Base-by-base conservation (phyloP, 2,797 vertebrate genomes). In the Sphenopsis melanotis region DNA sequence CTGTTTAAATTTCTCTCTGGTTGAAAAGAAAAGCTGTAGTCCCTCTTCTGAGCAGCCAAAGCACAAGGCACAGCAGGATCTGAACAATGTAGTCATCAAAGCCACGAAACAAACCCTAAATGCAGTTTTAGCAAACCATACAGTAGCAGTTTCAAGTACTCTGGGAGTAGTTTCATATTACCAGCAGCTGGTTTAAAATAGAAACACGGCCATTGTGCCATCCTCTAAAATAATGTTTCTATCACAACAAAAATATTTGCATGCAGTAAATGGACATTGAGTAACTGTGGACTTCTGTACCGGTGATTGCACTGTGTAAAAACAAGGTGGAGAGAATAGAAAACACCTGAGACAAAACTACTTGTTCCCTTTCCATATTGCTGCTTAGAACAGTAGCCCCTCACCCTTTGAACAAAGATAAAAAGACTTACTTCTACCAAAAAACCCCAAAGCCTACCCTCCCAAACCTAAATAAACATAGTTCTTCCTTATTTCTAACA, bases 191-290 rank as follows among this genome's bases (percentile, higher is more conserved):
- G 72, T 75, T 95, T 85, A 93, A 93, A 95, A 96, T 92, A 96
- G 92, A 57, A 96, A 89, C 93, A 71, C 14, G 5, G 85, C 60
- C 83, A 94, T 95, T 89, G 66, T 91, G 65, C 89, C 79, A 92
- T 81, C 76, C 50, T 89, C 76, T 57, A 80, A 93, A 95, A 74
- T 61, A 92, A 78, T n/a, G 50, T 68, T 71, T 71, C 53, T 60
- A 74, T 83, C 89, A 81, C 64, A 87, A 89, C 82, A 85, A 95
- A 97, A 97, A 94, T 93, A 96, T 95, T 95, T 95, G 76, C 76
- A 17, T 76, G 61, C 87, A 94, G 84, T 88, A 93, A 94, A 83
- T 1, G 34, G 65, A 85, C 87, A 55, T 81, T 95, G 91, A 78
- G 87, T 93, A 96, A 96, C 68, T 56, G 42, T 10, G 83, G 94